Evolutionary conservation across 2,888 invertebrate genomes (phyloP), one percentile per base, ranked within the genome.

Genomic region (Cremastobaeus sp.): DNA sequence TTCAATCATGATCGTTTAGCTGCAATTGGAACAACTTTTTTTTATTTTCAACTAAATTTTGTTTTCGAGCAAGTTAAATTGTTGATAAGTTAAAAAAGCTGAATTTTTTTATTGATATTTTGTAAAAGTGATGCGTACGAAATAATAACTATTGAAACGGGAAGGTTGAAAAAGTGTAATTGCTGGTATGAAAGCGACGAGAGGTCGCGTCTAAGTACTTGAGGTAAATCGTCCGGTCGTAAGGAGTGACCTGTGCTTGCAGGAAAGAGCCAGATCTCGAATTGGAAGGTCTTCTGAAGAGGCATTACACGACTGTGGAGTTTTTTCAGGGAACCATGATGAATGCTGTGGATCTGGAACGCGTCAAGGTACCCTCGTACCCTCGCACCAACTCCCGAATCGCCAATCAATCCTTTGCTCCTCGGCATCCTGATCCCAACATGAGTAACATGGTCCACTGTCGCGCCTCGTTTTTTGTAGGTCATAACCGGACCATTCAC

Each of bases 321-420:
- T 99, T 99, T 95, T 99, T 99, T 95, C 99, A 99, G 94, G 99
- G 99, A 90, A 98, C 98, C 89, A 99, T 99, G 93, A 99, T 99
- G 99, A 99, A 99, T 92, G 98, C 99, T 88, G 97, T 99, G 91
- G 99, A 99, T 93, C 94, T 99, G 93, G 97, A 98, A 90, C 92
- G 99, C 91, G 99, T 99, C 91, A 99, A 99, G 96, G 97, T 97
- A 96, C 91, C 91, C 83, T 88, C 52, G 78, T 78, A 76, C 77
- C 79, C 81, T 77, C 78, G 69, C 79, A 77, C 78, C 81, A 77
- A 71, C 12, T 15, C 76, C 62, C 65, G 28, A 71, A 74, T 76
- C 70, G 76, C 64, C 59, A 43, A 62, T 45, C 32, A 14, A 20
- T 54, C 55, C 60, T 37, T 18, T 18, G n/a, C 32, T 52, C 69